These are phyloP conservation scores for Caenorhabditis becei DNA, from an alignment of 2,888 invertebrate genomes.

Conservation along the genomic window DNA sequence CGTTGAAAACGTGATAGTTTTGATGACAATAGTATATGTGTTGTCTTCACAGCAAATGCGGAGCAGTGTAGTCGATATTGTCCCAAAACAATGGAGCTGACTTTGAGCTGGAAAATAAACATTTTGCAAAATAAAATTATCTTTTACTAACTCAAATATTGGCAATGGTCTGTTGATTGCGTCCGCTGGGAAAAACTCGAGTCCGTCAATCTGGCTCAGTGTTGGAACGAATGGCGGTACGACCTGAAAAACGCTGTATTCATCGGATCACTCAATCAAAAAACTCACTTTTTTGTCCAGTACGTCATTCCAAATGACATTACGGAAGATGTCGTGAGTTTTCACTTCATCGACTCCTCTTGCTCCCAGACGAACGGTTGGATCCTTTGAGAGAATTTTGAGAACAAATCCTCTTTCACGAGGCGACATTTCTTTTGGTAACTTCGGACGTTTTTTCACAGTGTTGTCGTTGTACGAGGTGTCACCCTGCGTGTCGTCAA, in stretches of 20 bases:
- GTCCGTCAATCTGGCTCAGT: background rate
- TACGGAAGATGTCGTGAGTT: slow-evolving; percentile 15
- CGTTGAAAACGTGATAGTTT: background rate
- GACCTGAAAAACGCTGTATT: slow-evolving; percentile 9
- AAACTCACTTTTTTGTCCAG: slow-evolving; percentile 20
- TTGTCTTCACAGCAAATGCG: background rate
- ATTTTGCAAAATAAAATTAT: background rate
- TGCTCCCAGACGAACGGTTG: slow-evolving; percentile 12
- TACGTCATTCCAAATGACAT: slow-evolving; percentile 30
- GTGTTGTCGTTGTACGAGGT: slow-evolving; percentile 17
- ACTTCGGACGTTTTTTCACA: slow-evolving; percentile 27
- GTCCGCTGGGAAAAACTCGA: slow-evolving; percentile 21
- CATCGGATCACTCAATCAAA: background rate
- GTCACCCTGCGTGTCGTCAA: slow-evolving; percentile 1
- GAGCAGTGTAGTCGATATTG: slow-evolving; percentile 15
- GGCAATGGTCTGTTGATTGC: background rate
- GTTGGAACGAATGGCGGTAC: slow-evolving; percentile 30
- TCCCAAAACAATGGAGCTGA: slow-evolving; percentile 10
- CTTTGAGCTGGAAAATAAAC: background rate
- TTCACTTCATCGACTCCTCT: slow-evolving; percentile 17
- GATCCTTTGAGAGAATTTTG: slow-evolving; percentile 16
- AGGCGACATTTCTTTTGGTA: slow-evolving; percentile 11
- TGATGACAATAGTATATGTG: background rate
- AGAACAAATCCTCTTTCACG: slow-evolving; percentile 29
- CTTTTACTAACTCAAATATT: slow-evolving; percentile 6